Percentiles rank a stretch among this genome's conserved stretches.
phyloP scores from a whole-genome alignment of 2,888 invertebrate genomes.

The Automeris io region DNA sequence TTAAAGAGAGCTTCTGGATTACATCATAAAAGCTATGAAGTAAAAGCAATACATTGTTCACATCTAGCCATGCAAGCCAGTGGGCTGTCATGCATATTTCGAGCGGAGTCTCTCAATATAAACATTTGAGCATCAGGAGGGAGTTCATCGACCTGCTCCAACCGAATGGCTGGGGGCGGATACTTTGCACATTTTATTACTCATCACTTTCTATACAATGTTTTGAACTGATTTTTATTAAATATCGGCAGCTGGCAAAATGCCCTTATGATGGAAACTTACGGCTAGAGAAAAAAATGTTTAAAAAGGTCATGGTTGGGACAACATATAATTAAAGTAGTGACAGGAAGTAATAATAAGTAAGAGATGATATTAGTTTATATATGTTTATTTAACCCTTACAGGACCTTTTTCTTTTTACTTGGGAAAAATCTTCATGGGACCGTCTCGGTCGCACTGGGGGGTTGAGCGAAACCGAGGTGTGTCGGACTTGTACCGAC shows the following conservation, averaged over 20 bases:
- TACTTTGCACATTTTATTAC: conserved; percentile 25
- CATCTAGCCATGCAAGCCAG: background rate
- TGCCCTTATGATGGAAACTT: background rate
- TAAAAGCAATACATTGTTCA: background rate
- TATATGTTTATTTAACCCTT: too few relatives aligned
- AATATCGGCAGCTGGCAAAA: conserved; percentile 5
- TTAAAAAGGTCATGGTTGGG: conserved; percentile 1
- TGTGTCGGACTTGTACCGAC: too few relatives aligned
- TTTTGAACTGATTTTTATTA: conserved; percentile 13
- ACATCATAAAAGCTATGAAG: too few relatives aligned
- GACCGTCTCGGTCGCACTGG: too few relatives aligned
- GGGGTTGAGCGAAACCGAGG: too few relatives aligned
- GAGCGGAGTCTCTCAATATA: conserved; percentile 30
- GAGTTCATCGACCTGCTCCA: conserved; percentile 37
- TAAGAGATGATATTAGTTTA: too few relatives aligned
- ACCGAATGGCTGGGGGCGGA: conserved; percentile 15
- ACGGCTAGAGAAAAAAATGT: background rate
- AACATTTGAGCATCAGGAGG: conserved; percentile 22
- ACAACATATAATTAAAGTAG: too few relatives aligned
- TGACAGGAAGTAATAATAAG: too few relatives aligned
- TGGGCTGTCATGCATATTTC: conserved; percentile 14
- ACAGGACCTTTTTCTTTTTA: too few relatives aligned
- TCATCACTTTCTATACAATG: conserved; percentile 18
- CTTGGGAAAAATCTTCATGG: too few relatives aligned
- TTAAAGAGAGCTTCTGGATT: too few relatives aligned